Percentiles rank a stretch among this genome's conserved stretches.
Evolutionary conservation across 1,140 invertebrate species (phyloP).

Genomic region (Drosophila leontia): DNA sequence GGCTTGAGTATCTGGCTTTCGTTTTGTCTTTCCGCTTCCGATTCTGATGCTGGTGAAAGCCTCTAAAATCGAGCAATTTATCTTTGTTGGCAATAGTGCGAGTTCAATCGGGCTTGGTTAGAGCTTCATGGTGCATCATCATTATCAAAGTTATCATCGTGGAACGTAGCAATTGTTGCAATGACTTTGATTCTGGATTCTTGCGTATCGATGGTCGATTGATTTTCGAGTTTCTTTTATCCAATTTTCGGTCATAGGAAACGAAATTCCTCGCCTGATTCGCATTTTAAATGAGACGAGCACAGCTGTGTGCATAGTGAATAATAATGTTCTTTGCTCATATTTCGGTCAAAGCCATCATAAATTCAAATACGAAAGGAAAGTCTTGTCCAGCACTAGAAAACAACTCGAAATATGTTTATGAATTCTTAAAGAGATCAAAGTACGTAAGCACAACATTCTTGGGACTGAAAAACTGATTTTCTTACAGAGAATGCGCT

Average conservation of each 20-base stretch:
- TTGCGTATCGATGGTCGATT: constrained; percentile 42
- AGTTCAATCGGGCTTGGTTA: background rate
- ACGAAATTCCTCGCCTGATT: constrained; percentile 58
- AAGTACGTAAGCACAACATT: constrained; percentile 2
- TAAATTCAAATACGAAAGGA: constrained; percentile 46
- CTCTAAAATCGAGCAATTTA: constrained; percentile 52
- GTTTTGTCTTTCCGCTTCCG: background rate
- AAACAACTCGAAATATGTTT: constrained; percentile 27
- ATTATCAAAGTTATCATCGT: background rate
- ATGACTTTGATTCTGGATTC: constrained; percentile 2
- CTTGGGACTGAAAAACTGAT: constrained; percentile 7
- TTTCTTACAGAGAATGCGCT: constrained; percentile 5
- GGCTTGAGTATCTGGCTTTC: constrained; percentile 2
- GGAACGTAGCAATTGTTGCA: constrained; percentile 13
- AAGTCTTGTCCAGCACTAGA: constrained; percentile 21
- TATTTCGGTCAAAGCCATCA: constrained; percentile 64
- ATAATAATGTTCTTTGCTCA: constrained; percentile 56
- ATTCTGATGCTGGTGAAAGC: constrained; percentile 12
- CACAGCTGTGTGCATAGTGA: constrained; percentile 40
- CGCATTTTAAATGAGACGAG: constrained; percentile 61
- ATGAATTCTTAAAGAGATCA: constrained; percentile 35
- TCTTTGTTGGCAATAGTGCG: constrained; percentile 40
- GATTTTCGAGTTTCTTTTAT: constrained; percentile 39
- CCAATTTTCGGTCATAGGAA: constrained; percentile 51
- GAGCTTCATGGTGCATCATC: constrained; percentile 7